phyloP scores from a whole-genome alignment of 2,797 vertebrate species.

The Onychomys arenicola region DNA sequence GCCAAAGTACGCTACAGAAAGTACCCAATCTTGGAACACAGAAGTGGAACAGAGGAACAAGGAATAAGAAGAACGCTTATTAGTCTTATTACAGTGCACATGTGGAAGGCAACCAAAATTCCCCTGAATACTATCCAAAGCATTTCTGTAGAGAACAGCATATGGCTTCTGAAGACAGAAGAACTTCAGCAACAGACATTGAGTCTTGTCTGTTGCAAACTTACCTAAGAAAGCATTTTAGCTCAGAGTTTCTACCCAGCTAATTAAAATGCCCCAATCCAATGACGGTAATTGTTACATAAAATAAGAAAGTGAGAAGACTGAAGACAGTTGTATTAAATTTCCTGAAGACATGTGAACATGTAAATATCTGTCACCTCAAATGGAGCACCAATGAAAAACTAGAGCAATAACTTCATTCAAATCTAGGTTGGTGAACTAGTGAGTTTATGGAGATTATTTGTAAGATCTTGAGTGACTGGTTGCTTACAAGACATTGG shows the following conservation, averaged over 20 bases:
- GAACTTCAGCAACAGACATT: neutral
- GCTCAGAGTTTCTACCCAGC: neutral
- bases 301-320: slow-evolving; percentile 8
- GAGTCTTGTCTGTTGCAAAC: neutral
- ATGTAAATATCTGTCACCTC: neutral
- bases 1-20: neutral
- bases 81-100: neutral
- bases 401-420: neutral
- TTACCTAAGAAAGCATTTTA: neutral
- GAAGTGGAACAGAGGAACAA: neutral
- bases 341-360: neutral
- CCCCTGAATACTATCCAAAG: neutral
- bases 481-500: neutral
- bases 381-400: neutral
- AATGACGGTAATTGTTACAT: neutral
- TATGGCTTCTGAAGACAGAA: neutral
- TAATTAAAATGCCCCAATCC: neutral
- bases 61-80: neutral
- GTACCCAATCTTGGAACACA: neutral
- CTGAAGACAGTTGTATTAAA: neutral
- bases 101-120: neutral
- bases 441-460: neutral
- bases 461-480: neutral
- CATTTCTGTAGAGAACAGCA: neutral
- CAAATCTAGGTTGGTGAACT: neutral